phyloP scores from a whole-genome alignment of 2,797 vertebrate genomes.

The Galagoides demidoff region DNA sequence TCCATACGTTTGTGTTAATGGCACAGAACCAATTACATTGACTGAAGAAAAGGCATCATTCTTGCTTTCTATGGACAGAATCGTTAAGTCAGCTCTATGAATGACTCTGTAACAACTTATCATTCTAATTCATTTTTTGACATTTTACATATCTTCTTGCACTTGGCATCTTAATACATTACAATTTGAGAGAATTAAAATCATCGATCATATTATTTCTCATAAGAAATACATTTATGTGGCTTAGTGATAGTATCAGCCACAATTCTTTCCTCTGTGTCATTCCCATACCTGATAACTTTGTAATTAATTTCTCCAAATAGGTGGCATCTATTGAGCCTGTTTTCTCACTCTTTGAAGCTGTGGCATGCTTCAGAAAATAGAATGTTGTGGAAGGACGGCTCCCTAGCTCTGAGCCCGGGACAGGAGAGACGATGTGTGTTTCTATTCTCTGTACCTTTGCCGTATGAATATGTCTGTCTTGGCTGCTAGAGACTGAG shows the following conservation, averaged over 20 bases:
- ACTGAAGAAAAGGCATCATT: background rate
- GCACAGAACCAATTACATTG: background rate
- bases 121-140: background rate
- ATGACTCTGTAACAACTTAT: background rate
- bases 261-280: background rate
- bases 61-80: background rate
- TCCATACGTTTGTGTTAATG: background rate
- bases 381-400: accelerated
- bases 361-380: background rate
- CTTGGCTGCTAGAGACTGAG: no score
- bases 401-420: accelerated
- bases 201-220: background rate
- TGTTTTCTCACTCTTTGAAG: background rate
- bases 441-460: background rate
- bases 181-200: background rate
- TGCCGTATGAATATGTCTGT: background rate
- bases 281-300: background rate
- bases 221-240: background rate
- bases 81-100: background rate
- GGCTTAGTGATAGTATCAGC: no score
- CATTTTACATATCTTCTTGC: background rate
- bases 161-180: background rate
- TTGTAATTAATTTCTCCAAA: background rate
- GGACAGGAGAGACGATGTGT: accelerated
- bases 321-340: background rate